Conservation (phyloP, 2,113 vertebrate species). For the Hypocryptadius cinnamomeus region DNA sequence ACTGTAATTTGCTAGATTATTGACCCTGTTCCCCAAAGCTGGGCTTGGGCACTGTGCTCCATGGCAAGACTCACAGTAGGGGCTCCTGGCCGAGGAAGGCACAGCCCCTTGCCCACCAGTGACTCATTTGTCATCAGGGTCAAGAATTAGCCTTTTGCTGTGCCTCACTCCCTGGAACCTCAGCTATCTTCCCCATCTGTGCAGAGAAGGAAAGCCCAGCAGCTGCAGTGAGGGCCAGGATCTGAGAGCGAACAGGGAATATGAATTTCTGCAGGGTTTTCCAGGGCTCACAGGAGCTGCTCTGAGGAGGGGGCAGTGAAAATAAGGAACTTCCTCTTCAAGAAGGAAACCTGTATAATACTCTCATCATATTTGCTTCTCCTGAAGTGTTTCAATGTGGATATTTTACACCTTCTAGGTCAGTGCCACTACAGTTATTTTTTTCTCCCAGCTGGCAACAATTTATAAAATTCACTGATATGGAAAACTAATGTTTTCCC, state of each 20-base stretch:
- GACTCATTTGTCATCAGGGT: not conserved
- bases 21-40: not conserved
- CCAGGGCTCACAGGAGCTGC: not conserved
- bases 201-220: not conserved
- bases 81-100: fast-evolving
- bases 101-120: not conserved
- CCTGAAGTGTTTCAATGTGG: not conserved
- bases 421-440: not conserved
- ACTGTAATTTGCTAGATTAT: not conserved
- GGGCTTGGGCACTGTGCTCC: fast-evolving
- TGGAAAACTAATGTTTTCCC: not conserved
- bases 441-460: not conserved
- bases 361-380: not conserved
- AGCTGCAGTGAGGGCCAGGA: not conserved
- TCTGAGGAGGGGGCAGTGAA: not conserved
- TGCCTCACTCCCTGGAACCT: not conserved
- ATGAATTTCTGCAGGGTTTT: not conserved
- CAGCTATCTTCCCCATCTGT: fast-evolving
- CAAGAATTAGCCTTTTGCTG: not conserved
- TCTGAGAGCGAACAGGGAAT: not conserved
- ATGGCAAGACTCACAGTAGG: fast-evolving
- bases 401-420: not conserved
- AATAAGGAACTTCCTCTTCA: not conserved
- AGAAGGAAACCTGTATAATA: not conserved
- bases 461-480: not conserved